Evolutionary conservation across 2,113 vertebrate species (phyloP).

Genomic region (Anas platyrhynchos): DNA sequence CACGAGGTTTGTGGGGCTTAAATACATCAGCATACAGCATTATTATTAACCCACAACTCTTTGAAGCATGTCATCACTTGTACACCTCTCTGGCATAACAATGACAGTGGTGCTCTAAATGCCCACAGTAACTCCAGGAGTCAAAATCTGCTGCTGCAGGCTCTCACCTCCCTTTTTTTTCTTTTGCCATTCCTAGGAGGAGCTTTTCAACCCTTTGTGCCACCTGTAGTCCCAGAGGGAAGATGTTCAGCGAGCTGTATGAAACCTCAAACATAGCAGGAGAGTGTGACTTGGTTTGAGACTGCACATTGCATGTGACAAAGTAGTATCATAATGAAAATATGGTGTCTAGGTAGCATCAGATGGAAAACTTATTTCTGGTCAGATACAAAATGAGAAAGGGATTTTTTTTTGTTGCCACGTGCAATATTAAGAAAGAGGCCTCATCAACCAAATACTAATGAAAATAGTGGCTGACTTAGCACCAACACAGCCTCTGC

Average conservation of each 20-base stretch:
- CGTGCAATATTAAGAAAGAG: background rate
- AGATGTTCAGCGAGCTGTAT: background rate
- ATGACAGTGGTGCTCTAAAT: background rate
- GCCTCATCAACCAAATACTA: background rate
- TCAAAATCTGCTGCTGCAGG: background rate
- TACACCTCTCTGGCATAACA: background rate
- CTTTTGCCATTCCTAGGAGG: background rate
- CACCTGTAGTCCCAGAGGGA: background rate
- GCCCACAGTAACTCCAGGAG: background rate
- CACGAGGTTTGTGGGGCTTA: background rate
- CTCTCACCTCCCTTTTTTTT: background rate
- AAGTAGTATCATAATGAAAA: background rate
- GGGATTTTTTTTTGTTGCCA: background rate
- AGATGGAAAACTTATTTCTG: background rate
- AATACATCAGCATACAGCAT: background rate
- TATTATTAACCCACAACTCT: background rate
- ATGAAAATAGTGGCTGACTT: background rate
- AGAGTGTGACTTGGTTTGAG: background rate
- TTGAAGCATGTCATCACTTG: background rate
- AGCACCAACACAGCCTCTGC: background rate
- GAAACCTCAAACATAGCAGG: background rate
- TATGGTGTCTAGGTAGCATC: fast-evolving
- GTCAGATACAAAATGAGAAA: background rate
- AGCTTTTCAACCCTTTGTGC: background rate
- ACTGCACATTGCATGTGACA: background rate